Evolutionary conservation across 1,140 invertebrate species (phyloP), one percentile per base, ranked within the genome.

Genomic region (Mylabris phalerata): DNA sequence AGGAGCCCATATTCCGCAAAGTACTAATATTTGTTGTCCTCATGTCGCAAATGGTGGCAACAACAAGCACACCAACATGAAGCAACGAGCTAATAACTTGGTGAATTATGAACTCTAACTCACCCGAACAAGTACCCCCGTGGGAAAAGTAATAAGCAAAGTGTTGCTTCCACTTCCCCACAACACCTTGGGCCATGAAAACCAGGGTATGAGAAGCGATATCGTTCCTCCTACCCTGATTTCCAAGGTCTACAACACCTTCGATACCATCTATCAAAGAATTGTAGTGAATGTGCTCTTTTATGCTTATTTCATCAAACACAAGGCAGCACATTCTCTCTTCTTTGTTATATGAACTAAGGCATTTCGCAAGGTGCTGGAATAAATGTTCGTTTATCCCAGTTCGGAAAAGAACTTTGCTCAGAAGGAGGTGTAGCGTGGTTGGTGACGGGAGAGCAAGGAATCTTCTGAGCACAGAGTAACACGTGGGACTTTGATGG

Each of bases 291-390:
- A 62, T 50, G 3, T 56, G 46, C 26, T 25, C 11, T 26, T n/a
- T 27, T 9, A 62, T 46, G 46, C 43, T 42, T 5, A 57, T 47
- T 57, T 61, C 60, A 45, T 61, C 60, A 48, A 57, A 61, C 7
- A 52, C 11, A 27, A 61, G 25, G 7, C 13, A 24, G 19, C 19
- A 19, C 19, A 19, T 19, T 19, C 19, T 19, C 19, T 19, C 19
- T 19, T 19, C 19, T 19, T 49, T 32, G 44, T 55, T 50, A 49
- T 19, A 24, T 48, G 24, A 32, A 50, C 9, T 42, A 13, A 19
- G 19, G 19, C 19, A 19, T 19, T 11, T 54, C 51, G 27, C 32
- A 59, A 52, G 6, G 49, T 59, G 10, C 25, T 59, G 26, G 3
- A 62, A 43, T 19, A 62, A 27, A 40, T 25, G 19, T 19, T 41